phyloP scores from a whole-genome alignment of 1,140 invertebrate species.

The Apis laboriosa region DNA sequence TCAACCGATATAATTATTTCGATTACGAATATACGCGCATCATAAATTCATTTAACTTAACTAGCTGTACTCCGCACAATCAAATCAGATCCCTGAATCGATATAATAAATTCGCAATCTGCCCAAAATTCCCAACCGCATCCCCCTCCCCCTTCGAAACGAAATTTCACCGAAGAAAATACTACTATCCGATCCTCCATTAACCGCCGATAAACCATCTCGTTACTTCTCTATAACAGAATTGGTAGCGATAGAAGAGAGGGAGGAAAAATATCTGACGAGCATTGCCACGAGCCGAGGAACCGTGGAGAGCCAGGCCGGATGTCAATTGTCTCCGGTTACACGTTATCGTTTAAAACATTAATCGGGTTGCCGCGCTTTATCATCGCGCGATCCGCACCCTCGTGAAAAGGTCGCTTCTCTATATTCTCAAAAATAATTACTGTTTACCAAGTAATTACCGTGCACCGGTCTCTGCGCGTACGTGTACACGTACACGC shows the following conservation, averaged over 20 bases:
- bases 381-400: slow-evolving; percentile 28
- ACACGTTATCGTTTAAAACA: slow-evolving; percentile 42
- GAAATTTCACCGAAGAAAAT: background rate
- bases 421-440: slow-evolving; percentile 63
- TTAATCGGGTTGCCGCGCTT: slow-evolving; percentile 51
- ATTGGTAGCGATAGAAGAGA: background rate
- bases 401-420: slow-evolving; percentile 35
- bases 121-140: background rate
- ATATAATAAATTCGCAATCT: background rate
- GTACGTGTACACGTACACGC: background rate
- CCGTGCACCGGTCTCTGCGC: background rate
- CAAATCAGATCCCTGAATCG: background rate
- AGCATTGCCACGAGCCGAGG: background rate
- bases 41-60: no score
- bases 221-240: background rate
- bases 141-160: background rate
- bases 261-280: background rate
- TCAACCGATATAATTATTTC: no score
- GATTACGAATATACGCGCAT: no score
- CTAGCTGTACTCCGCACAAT: no score
- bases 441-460: slow-evolving; percentile 68
- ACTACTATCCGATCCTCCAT: background rate
- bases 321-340: slow-evolving; percentile 32
- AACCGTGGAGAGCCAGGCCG: background rate
- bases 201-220: background rate